Evolutionary conservation across 2,888 invertebrate species (phyloP).

Genomic region (Gasteruption jaculator): DNA sequence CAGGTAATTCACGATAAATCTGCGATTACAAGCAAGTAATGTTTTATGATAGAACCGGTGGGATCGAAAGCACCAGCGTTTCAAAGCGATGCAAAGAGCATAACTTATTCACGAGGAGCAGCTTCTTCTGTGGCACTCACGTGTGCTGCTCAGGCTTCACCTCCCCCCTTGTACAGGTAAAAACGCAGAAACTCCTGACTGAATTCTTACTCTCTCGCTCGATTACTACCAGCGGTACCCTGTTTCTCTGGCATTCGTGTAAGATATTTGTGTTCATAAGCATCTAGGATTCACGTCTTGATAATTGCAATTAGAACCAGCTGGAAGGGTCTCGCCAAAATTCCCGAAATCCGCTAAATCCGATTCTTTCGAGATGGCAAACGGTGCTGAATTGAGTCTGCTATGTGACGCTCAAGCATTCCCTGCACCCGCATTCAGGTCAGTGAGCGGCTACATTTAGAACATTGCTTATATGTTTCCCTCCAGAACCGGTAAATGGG

Average conservation of each 20-base stretch:
- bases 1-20: constrained; percentile 56
- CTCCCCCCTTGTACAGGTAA: constrained; percentile 70
- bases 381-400: constrained; percentile 45
- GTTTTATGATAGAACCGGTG: constrained; percentile 56
- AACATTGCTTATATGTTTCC: constrained; percentile 14
- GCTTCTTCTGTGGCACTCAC: constrained; percentile 58
- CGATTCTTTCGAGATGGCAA: constrained; percentile 37
- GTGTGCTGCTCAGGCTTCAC: constrained; percentile 68
- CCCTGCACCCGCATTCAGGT: constrained; percentile 45
- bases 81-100: constrained; percentile 57
- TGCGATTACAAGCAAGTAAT: too few species aligned
- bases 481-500: constrained; percentile 58
- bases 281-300: too few species aligned
- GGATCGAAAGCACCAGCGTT: constrained; percentile 59
- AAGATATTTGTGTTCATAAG: too few species aligned
- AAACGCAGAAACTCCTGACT: too few species aligned
- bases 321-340: constrained; percentile 47
- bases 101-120: constrained; percentile 43
- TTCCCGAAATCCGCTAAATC: constrained; percentile 54
- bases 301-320: constrained; percentile 45
- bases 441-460: constrained; percentile 22
- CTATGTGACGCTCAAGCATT: constrained; percentile 46
- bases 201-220: not conserved
- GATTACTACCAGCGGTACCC: constrained; percentile 13
- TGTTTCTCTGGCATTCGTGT: constrained; percentile 12